These are phyloP conservation scores for Sceloporus tristichus DNA, from an alignment of 2,113 vertebrate species.

Conservation along the genomic window DNA sequence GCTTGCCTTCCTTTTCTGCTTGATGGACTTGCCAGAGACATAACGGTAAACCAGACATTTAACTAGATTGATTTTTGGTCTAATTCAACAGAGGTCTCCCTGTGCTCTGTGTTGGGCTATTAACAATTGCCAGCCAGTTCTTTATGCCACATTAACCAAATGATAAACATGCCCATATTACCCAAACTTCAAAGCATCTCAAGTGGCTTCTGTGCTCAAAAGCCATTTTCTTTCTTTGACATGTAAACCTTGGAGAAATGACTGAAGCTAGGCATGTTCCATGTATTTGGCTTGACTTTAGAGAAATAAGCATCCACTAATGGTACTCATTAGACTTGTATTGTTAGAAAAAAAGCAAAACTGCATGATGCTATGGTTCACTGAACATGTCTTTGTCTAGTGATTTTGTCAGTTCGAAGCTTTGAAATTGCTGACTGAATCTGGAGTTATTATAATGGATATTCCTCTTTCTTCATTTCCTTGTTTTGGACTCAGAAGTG, in stretches of 20 bases:
- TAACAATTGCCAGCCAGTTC: background rate
- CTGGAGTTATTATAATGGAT: conserved; percentile 10
- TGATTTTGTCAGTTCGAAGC: conserved; percentile 13
- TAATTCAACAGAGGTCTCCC: background rate
- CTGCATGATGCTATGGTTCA: conserved; percentile 1
- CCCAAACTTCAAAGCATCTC: background rate
- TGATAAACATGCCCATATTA: background rate
- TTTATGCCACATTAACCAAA: background rate
- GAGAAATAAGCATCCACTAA: conserved; percentile 33
- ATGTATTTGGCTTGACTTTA: conserved; percentile 36
- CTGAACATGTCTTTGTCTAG: conserved; percentile 19
- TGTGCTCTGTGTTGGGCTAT: background rate
- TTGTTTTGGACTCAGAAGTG: background rate
- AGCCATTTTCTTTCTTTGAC: background rate
- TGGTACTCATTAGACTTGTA: conserved; percentile 25
- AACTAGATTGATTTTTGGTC: background rate
- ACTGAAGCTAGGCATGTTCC: background rate
- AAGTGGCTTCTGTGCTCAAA: background rate
- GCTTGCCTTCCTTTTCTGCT: background rate
- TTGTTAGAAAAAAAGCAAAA: background rate
- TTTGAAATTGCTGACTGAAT: background rate
- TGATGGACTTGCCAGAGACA: background rate
- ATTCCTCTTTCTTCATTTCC: too few relatives aligned
- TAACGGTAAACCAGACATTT: background rate
- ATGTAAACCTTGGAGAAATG: conserved; percentile 23